Percentiles rank a stretch among this genome's conserved stretches.
Conservation (phyloP, 1,140 invertebrate species). For the Drosophila micromelanica region DNA sequence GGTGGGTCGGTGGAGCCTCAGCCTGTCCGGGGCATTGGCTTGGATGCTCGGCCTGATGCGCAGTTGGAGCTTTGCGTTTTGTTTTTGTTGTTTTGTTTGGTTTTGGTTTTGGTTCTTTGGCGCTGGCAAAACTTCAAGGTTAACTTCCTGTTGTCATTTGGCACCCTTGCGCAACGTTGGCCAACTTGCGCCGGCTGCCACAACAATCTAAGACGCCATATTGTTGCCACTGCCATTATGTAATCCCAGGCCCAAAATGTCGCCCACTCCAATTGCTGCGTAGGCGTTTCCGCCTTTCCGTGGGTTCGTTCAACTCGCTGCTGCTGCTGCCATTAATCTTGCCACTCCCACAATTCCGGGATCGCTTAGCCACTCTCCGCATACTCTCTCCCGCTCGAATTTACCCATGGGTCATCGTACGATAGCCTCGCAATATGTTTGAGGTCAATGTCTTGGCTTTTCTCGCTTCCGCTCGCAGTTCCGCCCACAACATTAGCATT, state of each 20-base stretch:
- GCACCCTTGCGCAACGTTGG: conserved; percentile 41
- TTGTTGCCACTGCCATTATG: conserved; percentile 45
- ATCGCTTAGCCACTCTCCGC: background rate
- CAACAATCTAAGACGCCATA: conserved; percentile 9
- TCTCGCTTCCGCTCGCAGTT: conserved; percentile 38
- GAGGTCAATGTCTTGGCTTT: conserved; percentile 61
- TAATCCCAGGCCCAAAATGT: conserved; percentile 29
- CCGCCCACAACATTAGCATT: conserved; percentile 38
- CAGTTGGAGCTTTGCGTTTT: conserved; percentile 45
- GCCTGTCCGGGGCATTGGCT: conserved; percentile 33
- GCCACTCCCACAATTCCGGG: conserved; percentile 30
- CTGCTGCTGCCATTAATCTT: conserved; percentile 57
- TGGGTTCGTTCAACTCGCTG: conserved; percentile 67
- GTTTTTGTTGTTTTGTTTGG: conserved; percentile 41
- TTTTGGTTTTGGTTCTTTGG: background rate
- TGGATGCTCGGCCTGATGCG: conserved; percentile 54
- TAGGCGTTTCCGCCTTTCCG: conserved; percentile 21
- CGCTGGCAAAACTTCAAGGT: conserved; percentile 68
- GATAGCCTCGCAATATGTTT: conserved; percentile 20
- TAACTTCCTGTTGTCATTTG: conserved; percentile 59
- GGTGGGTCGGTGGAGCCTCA: background rate
- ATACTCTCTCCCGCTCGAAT: conserved; percentile 10
- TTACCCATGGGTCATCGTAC: conserved; percentile 34
- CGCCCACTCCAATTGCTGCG: conserved; percentile 8
- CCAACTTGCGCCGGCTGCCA: conserved; percentile 49